Base-by-base conservation (phyloP, 2,888 invertebrate genomes). In the Nomada ruficornis region DNA sequence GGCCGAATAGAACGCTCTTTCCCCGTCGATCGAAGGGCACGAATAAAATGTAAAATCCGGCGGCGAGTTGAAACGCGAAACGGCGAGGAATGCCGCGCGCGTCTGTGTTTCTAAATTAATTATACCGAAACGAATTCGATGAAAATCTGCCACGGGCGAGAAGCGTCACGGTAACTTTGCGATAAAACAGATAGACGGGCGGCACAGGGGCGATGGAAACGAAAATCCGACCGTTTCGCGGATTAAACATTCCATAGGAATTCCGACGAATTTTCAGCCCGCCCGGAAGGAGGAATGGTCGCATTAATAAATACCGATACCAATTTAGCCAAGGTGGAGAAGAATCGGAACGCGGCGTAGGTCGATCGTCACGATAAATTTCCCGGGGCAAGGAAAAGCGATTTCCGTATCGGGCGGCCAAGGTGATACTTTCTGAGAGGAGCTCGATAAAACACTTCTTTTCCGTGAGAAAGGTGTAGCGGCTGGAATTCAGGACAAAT, bases 401-500 rank as follows among this genome's bases (percentile, higher is more conserved):
- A 81, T 85, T 85, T 85, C 82, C 83, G 85, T 82, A 72, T 77
- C 74, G 63, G 59, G 13, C 20, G 18, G 23, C 72, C 13, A 18
- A 36, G 72, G 65, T 65, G 75, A 82, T 82, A 85, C 82, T 84
- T 83, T 77, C 62, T 57, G 71, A 69, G 57, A 64, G 73, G 76
- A 74, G 64, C 60, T 60, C 80, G 82, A 85, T 83, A 85, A 84
- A 85, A 84, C 84, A 77, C 79, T 79, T 72, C 64, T 78, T 82
- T 73, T 65, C 75, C 80, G 80, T 80, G 85, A 84, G 82, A 85
- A 83, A 85, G 77, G 83, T 76, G 76, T 80, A 79, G 62, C 73
- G 67, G 54, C 62, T 69, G 85, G 86, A 88, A 88, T 88, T 85
- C 85, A 71, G 83, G 83, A 83, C 80, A 77, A 74, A 86, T 85